Conservation (phyloP, 2,797 vertebrate species). For the Molossus alvarezi region DNA sequence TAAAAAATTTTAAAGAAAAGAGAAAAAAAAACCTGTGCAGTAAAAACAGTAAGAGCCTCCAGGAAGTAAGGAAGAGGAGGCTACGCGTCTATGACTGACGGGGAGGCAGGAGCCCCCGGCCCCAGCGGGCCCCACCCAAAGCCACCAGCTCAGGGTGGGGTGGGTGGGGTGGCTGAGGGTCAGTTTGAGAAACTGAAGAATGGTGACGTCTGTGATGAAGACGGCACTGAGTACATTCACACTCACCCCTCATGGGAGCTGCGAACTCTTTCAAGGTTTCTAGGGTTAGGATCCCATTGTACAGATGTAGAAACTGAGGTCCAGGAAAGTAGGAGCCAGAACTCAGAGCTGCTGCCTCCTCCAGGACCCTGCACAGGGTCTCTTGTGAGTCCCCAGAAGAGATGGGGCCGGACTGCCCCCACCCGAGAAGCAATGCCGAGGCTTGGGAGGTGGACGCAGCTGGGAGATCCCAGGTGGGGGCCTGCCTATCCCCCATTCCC, state of each 20-base stretch:
- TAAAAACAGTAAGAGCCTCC: not conserved
- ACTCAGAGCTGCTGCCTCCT: not conserved
- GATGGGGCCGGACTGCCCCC: not conserved
- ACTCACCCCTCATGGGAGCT: not conserved
- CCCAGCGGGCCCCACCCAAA: too few species aligned
- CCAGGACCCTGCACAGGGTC: not conserved
- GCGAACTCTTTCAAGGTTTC: not conserved
- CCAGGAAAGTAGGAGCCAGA: not conserved
- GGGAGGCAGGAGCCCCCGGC: not conserved
- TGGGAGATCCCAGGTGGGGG: not conserved
- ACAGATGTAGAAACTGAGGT: not conserved
- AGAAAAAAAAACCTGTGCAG: not conserved
- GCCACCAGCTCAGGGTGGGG: not conserved
- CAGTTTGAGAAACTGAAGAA: not conserved
- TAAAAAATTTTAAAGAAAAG: not conserved
- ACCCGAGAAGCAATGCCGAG: not conserved
- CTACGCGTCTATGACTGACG: accelerated
- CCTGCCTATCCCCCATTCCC: not conserved
- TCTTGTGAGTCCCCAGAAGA: not conserved
- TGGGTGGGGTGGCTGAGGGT: accelerated
- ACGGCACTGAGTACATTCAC: accelerated
- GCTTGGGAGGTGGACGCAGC: accelerated
- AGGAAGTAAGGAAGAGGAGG: slow-evolving; percentile 11
- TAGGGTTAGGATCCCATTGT: not conserved
- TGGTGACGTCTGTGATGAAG: accelerated